Conservation (phyloP, 2,888 invertebrate genomes). For the Drosophila neutralis region DNA sequence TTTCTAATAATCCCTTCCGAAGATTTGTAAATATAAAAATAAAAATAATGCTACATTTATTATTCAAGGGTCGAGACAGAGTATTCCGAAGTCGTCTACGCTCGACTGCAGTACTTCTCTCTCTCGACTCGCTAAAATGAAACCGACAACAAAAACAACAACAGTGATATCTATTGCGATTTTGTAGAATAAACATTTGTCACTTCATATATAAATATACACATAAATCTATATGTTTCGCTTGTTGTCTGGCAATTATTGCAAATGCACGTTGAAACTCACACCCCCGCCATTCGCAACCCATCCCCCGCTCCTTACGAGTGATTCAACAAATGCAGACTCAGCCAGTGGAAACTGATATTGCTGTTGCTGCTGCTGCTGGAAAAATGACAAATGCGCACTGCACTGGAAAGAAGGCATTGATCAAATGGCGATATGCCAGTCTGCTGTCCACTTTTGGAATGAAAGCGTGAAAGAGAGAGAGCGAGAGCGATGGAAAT, state of each 20-base stretch:
- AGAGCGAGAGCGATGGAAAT: background rate
- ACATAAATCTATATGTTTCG: background rate
- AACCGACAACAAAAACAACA: conserved; percentile 2
- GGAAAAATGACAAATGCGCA: conserved; percentile 12
- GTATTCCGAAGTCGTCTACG: conserved; percentile 1
- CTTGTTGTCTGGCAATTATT: conserved; percentile 1
- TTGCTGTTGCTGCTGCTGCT: conserved; percentile 3
- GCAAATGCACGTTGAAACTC: background rate
- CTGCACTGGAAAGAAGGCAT: conserved; percentile 19
- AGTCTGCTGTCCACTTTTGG: conserved; percentile 1
- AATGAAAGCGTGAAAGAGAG: background rate
- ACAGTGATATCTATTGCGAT: conserved; percentile 3
- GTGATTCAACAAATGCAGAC: conserved; percentile 1
- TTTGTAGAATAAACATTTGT: conserved; percentile 31
- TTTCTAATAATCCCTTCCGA: background rate
- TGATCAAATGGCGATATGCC: conserved; percentile 30
- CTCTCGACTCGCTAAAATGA: conserved; percentile 8
- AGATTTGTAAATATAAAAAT: background rate
- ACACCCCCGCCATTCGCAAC: background rate
- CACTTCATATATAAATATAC: conserved; percentile 1
- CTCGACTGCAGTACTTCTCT: background rate
- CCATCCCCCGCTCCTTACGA: background rate
- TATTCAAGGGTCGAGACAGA: background rate
- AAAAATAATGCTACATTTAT: background rate
- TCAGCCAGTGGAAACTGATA: conserved; percentile 22